A percentile compares a stretch with the other conserved stretches of the same genome.
Conservation (phyloP, 2,797 vertebrate genomes). For the Gorsachius magnificus region DNA sequence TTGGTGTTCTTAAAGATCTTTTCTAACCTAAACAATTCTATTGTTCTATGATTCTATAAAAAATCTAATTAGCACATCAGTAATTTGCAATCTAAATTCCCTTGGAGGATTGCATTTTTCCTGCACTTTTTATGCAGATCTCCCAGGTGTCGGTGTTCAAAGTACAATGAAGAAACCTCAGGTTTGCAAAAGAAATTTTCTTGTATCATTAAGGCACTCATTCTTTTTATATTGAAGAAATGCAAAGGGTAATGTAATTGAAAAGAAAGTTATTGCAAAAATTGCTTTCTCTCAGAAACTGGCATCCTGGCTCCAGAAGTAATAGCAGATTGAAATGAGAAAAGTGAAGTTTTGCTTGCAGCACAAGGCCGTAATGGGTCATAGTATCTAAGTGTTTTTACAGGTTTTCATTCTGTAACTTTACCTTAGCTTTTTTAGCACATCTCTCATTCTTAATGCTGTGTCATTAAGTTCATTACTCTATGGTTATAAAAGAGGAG, state of each 20-base stretch:
- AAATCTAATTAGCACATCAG: conserved; percentile 13
- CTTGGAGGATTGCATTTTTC: background rate
- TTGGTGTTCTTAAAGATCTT: too few relatives aligned
- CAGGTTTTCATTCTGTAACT: background rate
- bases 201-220: background rate
- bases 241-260: background rate
- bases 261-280: background rate
- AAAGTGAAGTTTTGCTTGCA: background rate
- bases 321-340: background rate
- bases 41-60: background rate
- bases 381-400: background rate
- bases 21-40: too few relatives aligned
- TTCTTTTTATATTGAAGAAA: background rate
- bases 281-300: background rate
- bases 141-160: background rate
- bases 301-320: background rate
- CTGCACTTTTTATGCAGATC: background rate
- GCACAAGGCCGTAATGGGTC: accelerated
- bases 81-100: background rate
- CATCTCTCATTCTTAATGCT: accelerated
- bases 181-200: background rate
- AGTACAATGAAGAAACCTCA: background rate
- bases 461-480: background rate
- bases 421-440: accelerated
- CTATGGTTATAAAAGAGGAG: background rate